A percentile compares a stretch with the other conserved stretches of the same genome.
Conservation (phyloP, 1,140 invertebrate species). For the Apis cerana region DNA sequence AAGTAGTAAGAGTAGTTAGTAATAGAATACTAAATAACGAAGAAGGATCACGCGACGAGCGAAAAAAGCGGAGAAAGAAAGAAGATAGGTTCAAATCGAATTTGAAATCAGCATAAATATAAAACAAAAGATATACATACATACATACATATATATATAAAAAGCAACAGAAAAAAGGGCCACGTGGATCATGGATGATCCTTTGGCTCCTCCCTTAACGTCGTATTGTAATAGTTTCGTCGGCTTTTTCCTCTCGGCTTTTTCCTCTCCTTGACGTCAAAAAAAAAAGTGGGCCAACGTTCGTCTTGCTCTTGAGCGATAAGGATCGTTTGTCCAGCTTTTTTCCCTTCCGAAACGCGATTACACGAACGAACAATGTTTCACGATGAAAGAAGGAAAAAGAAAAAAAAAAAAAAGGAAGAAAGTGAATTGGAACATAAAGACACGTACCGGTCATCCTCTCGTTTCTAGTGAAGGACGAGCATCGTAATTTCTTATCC, state of each 20-base stretch:
- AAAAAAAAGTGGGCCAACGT: not conserved
- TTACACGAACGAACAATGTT: not conserved
- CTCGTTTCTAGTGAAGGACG: slow-evolving; percentile 12
- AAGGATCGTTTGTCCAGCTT: not conserved
- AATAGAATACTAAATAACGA: not conserved
- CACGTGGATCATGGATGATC: not conserved
- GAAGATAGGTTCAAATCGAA: not conserved
- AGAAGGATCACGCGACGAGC: not conserved
- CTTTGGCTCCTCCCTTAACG: not conserved
- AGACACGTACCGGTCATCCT: slow-evolving; percentile 50
- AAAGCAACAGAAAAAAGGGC: not conserved
- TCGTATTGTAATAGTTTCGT: slow-evolving; percentile 13
- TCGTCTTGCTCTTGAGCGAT: not conserved
- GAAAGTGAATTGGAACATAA: slow-evolving; percentile 10
- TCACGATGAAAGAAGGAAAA: not conserved
- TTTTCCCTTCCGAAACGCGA: not conserved
- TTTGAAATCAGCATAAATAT: slow-evolving; percentile 46
- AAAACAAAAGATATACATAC: not conserved
- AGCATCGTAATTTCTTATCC: slow-evolving; percentile 7
- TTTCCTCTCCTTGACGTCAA: not conserved
- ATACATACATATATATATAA: not conserved
- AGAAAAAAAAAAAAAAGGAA: not conserved
- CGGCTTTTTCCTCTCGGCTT: not conserved
- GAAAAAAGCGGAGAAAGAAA: slow-evolving; percentile 14
- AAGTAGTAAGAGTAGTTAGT: not conserved